A percentile compares a stretch with the other conserved stretches of the same genome.
Evolutionary conservation across 2,888 invertebrate genomes (phyloP).

Genomic region (Trichogramma dendrolimi): DNA sequence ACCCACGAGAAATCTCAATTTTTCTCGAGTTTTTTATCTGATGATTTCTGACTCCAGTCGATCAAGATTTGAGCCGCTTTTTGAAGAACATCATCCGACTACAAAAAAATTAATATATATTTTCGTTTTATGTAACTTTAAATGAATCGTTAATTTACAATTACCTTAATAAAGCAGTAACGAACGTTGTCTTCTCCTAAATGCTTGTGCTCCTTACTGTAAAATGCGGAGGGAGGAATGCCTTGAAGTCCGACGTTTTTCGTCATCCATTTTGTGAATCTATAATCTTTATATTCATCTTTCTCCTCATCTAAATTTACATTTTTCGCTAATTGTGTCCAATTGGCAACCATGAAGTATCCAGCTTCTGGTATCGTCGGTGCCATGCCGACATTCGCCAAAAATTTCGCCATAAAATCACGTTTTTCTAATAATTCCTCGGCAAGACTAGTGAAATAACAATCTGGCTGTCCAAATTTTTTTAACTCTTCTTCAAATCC

Average conservation of each 20-base stretch:
- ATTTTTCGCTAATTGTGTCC: conserved; percentile 69
- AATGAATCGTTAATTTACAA: conserved; percentile 10
- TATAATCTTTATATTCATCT: conserved; percentile 78
- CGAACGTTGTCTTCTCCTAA: conserved; percentile 82
- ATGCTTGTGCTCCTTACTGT: conserved; percentile 71
- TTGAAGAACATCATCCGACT: conserved; percentile 63
- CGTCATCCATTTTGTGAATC: conserved; percentile 93
- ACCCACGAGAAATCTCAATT: no score
- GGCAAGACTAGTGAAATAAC: conserved; percentile 77
- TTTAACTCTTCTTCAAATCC: conserved; percentile 82
- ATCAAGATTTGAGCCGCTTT: conserved; percentile 47
- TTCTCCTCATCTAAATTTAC: conserved; percentile 66
- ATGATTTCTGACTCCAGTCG: conserved; percentile 42
- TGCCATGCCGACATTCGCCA: conserved; percentile 77
- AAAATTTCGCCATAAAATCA: conserved; percentile 71
- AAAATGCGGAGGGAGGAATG: conserved; percentile 94
- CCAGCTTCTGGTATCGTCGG: conserved; percentile 94
- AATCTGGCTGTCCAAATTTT: conserved; percentile 67
- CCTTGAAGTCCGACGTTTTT: conserved; percentile 87
- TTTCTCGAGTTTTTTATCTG: no score
- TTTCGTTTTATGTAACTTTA: not conserved
- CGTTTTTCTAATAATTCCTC: conserved; percentile 72
- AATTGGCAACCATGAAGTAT: conserved; percentile 95
- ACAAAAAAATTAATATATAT: conserved; percentile 41
- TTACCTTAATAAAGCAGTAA: conserved; percentile 91